Evolutionary conservation across 2,113 vertebrate species (phyloP).

Genomic region (Riparia riparia): DNA sequence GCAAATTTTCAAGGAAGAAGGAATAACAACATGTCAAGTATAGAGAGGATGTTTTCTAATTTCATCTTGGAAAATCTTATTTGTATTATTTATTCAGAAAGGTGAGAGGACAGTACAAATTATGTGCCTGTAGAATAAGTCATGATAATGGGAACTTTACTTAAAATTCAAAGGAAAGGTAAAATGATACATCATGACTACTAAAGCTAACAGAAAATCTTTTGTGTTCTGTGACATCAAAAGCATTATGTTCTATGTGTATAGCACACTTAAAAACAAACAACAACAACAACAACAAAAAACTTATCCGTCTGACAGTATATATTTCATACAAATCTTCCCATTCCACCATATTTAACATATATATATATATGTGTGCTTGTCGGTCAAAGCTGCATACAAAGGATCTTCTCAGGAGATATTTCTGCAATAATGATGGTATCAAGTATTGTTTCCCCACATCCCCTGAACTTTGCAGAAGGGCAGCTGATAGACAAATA

Average conservation of each 20-base stretch:
- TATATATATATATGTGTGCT: neutral
- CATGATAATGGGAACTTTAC: neutral
- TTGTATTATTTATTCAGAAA: slow-evolving; percentile 1
- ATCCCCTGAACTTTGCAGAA: neutral
- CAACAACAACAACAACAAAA: too few relatives aligned
- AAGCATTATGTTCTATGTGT: slow-evolving; percentile 20
- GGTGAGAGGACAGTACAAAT: neutral
- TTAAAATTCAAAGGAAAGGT: neutral
- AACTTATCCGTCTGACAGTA: fast-evolving
- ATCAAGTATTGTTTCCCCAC: neutral
- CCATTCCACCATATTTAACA: neutral
- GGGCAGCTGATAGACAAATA: neutral
- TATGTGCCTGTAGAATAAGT: neutral
- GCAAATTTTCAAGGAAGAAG: slow-evolving; percentile 11
- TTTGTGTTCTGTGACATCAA: slow-evolving; percentile 7
- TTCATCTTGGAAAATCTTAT: neutral
- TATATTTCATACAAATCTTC: neutral
- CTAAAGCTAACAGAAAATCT: neutral
- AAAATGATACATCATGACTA: neutral
- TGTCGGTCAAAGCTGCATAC: neutral
- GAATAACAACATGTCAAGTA: slow-evolving; percentile 25
- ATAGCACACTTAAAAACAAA: neutral
- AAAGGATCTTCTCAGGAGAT: neutral
- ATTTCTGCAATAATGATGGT: neutral
- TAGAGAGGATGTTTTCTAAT: slow-evolving; percentile 28